These are phyloP conservation scores for Neomorphus geoffroyi DNA, from an alignment of 2,797 vertebrate species.

Conservation along the genomic window DNA sequence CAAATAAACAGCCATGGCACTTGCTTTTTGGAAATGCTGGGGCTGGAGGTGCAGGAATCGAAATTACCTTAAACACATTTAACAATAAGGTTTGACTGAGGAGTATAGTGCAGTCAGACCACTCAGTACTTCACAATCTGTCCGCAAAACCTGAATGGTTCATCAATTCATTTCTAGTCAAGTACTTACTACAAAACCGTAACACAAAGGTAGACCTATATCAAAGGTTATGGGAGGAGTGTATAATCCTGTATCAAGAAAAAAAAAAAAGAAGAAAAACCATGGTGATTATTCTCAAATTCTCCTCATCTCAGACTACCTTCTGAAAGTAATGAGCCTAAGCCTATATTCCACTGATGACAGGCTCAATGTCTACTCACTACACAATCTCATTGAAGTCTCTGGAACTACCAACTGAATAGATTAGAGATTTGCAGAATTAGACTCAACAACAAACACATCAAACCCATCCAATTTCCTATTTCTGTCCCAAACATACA, in stretches of 20 bases:
- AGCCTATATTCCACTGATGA: neutral
- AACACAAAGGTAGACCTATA: constrained; percentile 3
- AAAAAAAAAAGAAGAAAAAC: neutral
- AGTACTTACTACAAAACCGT: constrained; percentile 23
- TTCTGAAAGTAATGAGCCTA: constrained; percentile 39
- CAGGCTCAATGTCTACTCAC: neutral
- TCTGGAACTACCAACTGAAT: neutral
- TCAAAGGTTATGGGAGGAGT: constrained; percentile 10
- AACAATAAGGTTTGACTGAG: neutral
- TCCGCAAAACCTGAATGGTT: neutral
- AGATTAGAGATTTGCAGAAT: neutral
- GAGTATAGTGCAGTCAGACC: neutral
- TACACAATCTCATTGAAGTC: neutral
- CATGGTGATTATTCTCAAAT: constrained; percentile 10
- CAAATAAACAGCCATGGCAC: neutral
- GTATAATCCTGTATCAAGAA: constrained; percentile 17
- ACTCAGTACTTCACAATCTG: neutral
- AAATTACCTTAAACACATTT: neutral
- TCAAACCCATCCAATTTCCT: neutral
- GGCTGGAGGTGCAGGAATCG: too few relatives aligned
- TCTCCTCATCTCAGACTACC: neutral
- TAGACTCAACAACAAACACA: neutral
- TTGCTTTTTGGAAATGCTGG: neutral
- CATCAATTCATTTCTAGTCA: neutral
- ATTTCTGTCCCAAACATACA: neutral